Percentiles rank a stretch among this genome's conserved stretches.
Conservation (phyloP, 2,113 vertebrate species). For the Periophthalmus modestus region DNA sequence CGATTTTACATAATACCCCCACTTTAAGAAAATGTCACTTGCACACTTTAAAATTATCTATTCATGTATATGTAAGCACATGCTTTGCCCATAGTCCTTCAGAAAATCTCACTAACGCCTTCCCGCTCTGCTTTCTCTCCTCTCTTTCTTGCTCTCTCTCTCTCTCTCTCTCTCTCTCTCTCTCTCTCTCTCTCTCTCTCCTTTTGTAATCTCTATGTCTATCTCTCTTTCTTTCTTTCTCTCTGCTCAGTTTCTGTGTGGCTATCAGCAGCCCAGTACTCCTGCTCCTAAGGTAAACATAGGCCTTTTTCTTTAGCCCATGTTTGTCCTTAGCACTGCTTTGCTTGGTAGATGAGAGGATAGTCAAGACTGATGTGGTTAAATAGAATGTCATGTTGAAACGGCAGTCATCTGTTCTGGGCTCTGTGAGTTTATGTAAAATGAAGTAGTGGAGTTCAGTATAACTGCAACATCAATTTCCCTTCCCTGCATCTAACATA, state of each 20-base stretch:
- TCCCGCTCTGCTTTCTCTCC: conserved; percentile 22
- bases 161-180: not conserved
- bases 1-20: too few species aligned
- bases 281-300: conserved; percentile 73
- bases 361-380: not conserved
- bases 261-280: conserved; percentile 76
- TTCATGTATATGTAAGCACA: too few species aligned
- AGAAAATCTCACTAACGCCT: conserved; percentile 27
- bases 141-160: conserved; percentile 12
- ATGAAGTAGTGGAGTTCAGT: not conserved
- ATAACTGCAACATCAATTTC: not conserved
- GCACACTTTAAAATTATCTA: too few species aligned
- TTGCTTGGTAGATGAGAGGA: not conserved
- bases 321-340: not conserved
- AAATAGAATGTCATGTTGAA: not conserved
- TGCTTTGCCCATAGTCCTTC: not conserved
- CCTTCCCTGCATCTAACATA: not conserved
- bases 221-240: conserved; percentile 40
- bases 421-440: not conserved
- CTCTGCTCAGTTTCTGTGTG: conserved; percentile 78
- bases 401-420: not conserved
- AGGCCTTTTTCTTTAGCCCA: not conserved
- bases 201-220: conserved; percentile 26
- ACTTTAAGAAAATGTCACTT: too few species aligned
- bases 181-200: conserved; percentile 19